Evolutionary conservation across 2,797 vertebrate genomes (phyloP).

Genomic region (Sarcoramphus papa): DNA sequence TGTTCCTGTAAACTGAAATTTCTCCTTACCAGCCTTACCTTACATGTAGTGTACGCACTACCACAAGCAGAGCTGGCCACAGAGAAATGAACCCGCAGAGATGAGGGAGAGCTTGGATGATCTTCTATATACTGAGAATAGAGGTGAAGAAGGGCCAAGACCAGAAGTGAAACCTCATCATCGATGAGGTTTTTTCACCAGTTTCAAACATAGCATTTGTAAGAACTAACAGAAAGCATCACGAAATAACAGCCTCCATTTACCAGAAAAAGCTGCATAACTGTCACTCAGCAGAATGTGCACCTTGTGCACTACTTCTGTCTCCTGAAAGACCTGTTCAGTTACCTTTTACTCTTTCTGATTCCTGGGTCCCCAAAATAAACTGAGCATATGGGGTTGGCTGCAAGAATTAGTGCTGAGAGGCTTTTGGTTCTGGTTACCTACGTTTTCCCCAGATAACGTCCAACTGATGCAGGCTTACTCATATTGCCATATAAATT

Average conservation of each 20-base stretch:
- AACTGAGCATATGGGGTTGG: neutral
- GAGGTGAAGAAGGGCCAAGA: neutral
- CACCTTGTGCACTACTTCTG: neutral
- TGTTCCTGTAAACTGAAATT: neutral
- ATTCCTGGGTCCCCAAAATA: neutral
- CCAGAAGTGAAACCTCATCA: neutral
- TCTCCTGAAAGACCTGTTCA: neutral
- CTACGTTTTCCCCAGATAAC: neutral
- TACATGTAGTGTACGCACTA: fast-evolving
- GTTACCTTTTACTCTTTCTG: neutral
- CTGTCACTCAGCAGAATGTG: neutral
- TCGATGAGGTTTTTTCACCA: neutral
- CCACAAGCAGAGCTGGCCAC: neutral
- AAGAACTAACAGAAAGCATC: neutral
- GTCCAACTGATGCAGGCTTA: neutral
- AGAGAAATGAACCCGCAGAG: neutral
- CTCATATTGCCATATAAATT: neutral
- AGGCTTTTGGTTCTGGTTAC: neutral
- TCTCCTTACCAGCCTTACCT: neutral
- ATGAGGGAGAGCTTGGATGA: neutral
- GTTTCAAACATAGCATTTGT: neutral
- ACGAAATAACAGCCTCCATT: neutral
- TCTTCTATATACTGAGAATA: neutral
- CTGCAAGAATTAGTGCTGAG: neutral
- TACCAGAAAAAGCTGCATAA: neutral